Percentiles rank a stretch among this genome's conserved stretches.
These are phyloP conservation scores for Ophioderma brevispina DNA, from an alignment of 35 echinoderm and acorn worm genomes.

Conservation along the genomic window DNA sequence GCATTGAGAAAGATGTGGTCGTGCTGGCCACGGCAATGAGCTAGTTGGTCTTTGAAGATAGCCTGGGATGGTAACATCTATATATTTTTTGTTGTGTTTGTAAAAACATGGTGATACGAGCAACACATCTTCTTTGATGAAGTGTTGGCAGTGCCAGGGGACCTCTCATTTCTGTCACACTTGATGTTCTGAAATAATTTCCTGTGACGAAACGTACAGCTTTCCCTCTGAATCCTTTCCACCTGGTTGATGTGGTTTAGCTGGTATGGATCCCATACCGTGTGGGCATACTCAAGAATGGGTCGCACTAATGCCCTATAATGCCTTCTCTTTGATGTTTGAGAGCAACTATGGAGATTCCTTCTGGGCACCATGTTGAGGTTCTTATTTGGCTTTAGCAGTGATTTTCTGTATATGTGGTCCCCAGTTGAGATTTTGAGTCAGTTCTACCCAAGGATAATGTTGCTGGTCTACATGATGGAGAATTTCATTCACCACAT, in stretches of 20 bases:
- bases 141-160: conserved; percentile 28
- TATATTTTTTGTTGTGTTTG: neutral
- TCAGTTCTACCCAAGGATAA: neutral
- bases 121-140: conserved; percentile 10
- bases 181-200: conserved; percentile 10
- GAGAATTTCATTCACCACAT: no score
- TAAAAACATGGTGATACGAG: neutral
- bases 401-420: neutral
- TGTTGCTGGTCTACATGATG: neutral
- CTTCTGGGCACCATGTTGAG: conserved; percentile 15
- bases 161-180: conserved; percentile 4
- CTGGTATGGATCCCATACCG: conserved; percentile 46
- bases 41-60: neutral
- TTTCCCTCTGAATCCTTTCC: conserved; percentile 41
- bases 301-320: conserved; percentile 37
- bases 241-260: conserved; percentile 29
- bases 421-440: neutral
- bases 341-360: conserved; percentile 6
- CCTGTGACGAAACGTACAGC: conserved; percentile 15
- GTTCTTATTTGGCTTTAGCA: neutral
- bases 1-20: neutral
- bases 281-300: conserved; percentile 28
- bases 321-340: conserved; percentile 31
- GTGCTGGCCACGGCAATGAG: neutral
- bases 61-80: neutral